Conservation (phyloP, 2,888 invertebrate species). For the Aleiodes testaceus region DNA sequence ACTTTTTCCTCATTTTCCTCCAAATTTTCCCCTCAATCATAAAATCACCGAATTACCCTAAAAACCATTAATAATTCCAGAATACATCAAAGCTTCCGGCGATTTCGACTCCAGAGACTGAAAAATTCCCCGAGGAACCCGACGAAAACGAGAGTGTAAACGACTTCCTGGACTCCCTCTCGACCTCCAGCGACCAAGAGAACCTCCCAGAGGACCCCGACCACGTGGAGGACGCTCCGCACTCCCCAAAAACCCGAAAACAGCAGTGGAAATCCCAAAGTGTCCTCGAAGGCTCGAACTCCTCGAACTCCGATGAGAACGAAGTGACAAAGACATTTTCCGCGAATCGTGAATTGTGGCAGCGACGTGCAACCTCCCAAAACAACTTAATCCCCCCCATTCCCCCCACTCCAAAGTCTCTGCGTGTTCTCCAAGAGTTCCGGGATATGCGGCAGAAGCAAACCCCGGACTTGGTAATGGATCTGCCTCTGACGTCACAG, state of each 20-base stretch:
- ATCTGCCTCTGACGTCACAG: constrained; percentile 78
- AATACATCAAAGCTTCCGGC: constrained; percentile 46
- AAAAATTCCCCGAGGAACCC: constrained; percentile 46
- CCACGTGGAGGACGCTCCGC: constrained; percentile 5
- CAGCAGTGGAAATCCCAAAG: constrained; percentile 74
- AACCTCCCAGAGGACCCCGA: constrained; percentile 41
- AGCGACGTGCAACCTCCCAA: constrained; percentile 77
- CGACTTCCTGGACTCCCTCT: constrained; percentile 56
- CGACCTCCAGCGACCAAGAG: constrained; percentile 49
- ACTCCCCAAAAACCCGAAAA: constrained; percentile 47
- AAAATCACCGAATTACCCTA: background rate
- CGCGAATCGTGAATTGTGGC: constrained; percentile 78
- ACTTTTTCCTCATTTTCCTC: too few species aligned
- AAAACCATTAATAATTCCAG: constrained; percentile 26
- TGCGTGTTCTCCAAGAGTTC: constrained; percentile 71
- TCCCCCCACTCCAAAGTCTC: constrained; percentile 69
- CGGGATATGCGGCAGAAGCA: constrained; percentile 75
- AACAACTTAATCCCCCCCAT: constrained; percentile 66
- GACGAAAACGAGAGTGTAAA: constrained; percentile 57
- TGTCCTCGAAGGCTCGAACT: constrained; percentile 69
- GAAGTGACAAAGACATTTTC: constrained; percentile 69
- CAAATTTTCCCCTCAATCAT: background rate
- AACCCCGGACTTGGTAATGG: constrained; percentile 89
- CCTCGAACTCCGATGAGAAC: constrained; percentile 36
- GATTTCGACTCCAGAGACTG: constrained; percentile 60